Evolutionary conservation across 2,888 invertebrate genomes (phyloP).

Genomic region (Synergus gifuensis): DNA sequence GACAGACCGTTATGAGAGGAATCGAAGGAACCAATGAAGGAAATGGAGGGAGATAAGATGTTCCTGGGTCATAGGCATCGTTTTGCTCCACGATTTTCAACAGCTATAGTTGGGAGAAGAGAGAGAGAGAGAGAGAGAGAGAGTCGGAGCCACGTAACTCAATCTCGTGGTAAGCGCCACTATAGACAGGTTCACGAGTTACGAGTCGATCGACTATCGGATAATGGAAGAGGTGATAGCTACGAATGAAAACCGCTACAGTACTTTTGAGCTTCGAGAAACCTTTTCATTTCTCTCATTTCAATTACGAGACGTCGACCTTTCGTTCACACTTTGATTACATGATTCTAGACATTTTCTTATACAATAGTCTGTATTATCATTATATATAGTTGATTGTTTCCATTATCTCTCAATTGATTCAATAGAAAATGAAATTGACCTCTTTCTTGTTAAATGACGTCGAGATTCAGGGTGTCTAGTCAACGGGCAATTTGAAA

Average conservation of each 20-base stretch:
- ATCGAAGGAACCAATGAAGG: conserved; percentile 41
- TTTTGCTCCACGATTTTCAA: neutral
- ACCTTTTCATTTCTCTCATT: conserved; percentile 18
- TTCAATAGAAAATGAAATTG: too few relatives aligned
- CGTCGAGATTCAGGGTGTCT: too few relatives aligned
- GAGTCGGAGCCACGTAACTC: conserved; percentile 25
- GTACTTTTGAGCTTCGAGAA: conserved; percentile 9
- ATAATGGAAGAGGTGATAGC: conserved; percentile 23
- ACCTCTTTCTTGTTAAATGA: too few relatives aligned
- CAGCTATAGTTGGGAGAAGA: neutral
- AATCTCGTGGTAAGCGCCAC: conserved; percentile 18
- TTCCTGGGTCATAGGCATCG: conserved; percentile 1
- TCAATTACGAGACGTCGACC: conserved; percentile 6
- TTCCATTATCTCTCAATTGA: too few relatives aligned
- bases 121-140: neutral
- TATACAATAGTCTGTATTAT: neutral
- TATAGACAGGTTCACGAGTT: conserved; percentile 13
- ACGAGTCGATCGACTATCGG: conserved; percentile 18
- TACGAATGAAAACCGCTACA: conserved; percentile 15
- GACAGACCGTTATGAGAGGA: conserved; percentile 45
- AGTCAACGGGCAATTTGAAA: too few relatives aligned
- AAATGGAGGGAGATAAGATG: conserved; percentile 40
- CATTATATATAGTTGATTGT: neutral
- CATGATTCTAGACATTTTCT: neutral
- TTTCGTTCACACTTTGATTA: neutral